Conservation (phyloP, 2,113 vertebrate species). For the Piprites chloris region DNA sequence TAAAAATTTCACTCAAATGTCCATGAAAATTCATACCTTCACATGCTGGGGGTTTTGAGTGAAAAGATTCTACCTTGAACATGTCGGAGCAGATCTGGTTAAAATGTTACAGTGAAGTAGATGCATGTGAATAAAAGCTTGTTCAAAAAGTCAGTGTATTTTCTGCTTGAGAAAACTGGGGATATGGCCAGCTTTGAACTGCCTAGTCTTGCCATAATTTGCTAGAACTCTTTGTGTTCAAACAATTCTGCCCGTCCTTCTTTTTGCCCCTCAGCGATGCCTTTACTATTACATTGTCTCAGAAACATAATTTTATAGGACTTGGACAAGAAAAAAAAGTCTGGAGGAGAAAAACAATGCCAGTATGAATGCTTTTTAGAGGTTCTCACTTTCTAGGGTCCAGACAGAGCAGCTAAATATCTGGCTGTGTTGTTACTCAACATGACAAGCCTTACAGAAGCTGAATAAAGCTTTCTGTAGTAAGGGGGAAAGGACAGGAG, state of each 20-base stretch:
- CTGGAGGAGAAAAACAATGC: background rate
- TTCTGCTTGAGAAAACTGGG: background rate
- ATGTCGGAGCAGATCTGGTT: background rate
- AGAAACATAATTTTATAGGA: background rate
- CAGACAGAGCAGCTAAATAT: background rate
- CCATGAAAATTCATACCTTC: background rate
- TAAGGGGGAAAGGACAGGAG: background rate
- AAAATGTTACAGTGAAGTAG: background rate
- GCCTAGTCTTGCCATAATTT: background rate
- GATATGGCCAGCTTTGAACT: background rate
- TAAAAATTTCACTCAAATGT: background rate
- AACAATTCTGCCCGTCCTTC: background rate
- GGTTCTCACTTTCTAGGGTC: background rate
- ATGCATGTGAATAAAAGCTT: background rate
- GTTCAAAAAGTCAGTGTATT: background rate
- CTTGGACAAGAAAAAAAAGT: background rate
- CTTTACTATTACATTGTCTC: background rate
- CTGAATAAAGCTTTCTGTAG: background rate
- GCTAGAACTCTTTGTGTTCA: background rate
- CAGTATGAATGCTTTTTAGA: background rate
- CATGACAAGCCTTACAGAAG: background rate
- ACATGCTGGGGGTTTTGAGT: background rate
- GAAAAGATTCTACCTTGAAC: background rate
- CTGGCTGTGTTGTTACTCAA: background rate
- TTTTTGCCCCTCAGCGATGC: background rate